Evolutionary conservation across 1,140 invertebrate species (phyloP).

Genomic region (Gryon sp.): DNA sequence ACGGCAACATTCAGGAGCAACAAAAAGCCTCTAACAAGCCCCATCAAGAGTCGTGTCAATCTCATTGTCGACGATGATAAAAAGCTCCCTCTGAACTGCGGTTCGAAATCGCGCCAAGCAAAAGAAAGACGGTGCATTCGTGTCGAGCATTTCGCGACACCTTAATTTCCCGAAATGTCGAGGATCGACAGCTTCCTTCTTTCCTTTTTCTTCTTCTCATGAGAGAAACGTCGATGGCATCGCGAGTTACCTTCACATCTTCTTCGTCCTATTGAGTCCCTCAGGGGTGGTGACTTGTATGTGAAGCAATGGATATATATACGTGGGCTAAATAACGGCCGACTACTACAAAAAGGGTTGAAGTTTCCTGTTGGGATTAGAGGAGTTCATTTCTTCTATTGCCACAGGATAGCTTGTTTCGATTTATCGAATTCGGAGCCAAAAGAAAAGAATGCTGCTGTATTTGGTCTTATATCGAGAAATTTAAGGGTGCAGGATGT

Average conservation of each 20-base stretch:
- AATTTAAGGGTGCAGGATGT: neutral
- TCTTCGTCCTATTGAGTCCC: conserved; percentile 25
- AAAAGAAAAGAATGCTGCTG: conserved; percentile 34
- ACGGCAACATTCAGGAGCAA: conserved; percentile 41
- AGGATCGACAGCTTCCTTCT: conserved; percentile 38
- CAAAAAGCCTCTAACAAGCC: conserved; percentile 56
- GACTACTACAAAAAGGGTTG: conserved; percentile 34
- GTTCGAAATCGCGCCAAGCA: conserved; percentile 3
- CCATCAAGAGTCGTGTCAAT: conserved; percentile 54
- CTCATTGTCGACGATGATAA: conserved; percentile 54
- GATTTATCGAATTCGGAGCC: conserved; percentile 56
- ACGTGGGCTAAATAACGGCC: conserved; percentile 54
- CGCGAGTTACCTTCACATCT: conserved; percentile 20
- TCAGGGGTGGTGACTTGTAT: conserved; percentile 15
- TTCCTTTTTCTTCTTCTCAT: conserved; percentile 8
- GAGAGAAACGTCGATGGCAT: conserved; percentile 26
- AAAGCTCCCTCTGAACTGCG: conserved; percentile 23
- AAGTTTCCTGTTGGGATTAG: conserved; percentile 67
- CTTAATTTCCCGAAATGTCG: conserved; percentile 62
- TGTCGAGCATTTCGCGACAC: conserved; percentile 63
- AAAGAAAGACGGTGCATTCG: conserved; percentile 41
- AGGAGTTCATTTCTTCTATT: conserved; percentile 69
- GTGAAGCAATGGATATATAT: conserved; percentile 40
- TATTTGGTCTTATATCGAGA: conserved; percentile 25
- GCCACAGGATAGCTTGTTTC: conserved; percentile 65